Percentiles rank a stretch among this genome's conserved stretches.
phyloP scores from a whole-genome alignment of 2,888 invertebrate species.

The Mesoligia furuncula region DNA sequence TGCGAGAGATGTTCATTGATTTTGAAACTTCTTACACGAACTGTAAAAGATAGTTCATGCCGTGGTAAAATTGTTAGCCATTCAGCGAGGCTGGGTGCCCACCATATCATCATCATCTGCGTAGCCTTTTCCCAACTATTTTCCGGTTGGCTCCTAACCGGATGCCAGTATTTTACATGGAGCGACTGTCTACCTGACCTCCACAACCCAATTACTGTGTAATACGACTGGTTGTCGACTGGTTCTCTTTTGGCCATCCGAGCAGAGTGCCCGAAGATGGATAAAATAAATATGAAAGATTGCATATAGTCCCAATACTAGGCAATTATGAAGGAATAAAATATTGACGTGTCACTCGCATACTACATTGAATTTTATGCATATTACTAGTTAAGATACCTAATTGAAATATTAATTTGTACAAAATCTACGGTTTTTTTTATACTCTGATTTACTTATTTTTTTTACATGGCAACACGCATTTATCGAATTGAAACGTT shows the following conservation, averaged over 20 bases:
- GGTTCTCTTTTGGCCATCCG: no score
- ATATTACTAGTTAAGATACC: conserved; percentile 63
- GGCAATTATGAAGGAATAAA: neutral
- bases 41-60: no score
- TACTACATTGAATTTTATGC: conserved; percentile 50
- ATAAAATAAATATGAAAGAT: neutral
- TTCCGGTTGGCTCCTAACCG: no score
- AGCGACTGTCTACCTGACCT: no score
- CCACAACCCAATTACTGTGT: no score
- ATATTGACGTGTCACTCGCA: conserved; percentile 29
- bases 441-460: conserved; percentile 44
- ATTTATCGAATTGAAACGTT: conserved; percentile 38
- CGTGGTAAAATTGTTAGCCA: neutral
- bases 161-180: no score
- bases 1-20: conserved; percentile 32
- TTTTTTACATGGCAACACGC: conserved; percentile 61
- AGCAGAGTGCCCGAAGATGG: neutral
- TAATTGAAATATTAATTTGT: conserved; percentile 60
- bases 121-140: no score
- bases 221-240: no score
- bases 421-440: conserved; percentile 56
- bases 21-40: neutral
- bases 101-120: no score
- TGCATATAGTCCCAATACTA: no score
- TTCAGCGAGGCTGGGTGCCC: no score